Evolutionary conservation across 2,797 vertebrate genomes (phyloP).

Genomic region (Caiman crocodilus): DNA sequence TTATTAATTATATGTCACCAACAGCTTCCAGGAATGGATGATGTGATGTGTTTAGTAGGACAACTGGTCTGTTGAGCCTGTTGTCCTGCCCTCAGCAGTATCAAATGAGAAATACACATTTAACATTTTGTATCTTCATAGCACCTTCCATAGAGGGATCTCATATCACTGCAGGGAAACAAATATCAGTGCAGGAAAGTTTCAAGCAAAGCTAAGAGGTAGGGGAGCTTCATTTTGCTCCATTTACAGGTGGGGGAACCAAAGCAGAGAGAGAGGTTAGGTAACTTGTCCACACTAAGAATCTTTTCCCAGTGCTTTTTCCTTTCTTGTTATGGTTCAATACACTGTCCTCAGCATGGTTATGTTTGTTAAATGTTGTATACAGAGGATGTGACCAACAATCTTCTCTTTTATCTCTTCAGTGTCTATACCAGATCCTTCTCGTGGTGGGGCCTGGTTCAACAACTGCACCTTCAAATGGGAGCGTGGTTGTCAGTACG

Average conservation of each 20-base stretch:
- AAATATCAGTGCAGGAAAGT: background rate
- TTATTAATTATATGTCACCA: conserved; percentile 25
- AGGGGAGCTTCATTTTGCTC: background rate
- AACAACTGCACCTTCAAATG: conserved; percentile 70
- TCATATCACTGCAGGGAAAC: rapidly evolving
- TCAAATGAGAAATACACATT: background rate
- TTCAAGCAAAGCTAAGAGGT: background rate
- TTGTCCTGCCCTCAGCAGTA: conserved; percentile 24
- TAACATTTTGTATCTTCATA: conserved; percentile 45
- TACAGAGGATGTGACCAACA: too few species aligned
- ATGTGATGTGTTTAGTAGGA: conserved; percentile 27
- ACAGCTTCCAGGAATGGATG: conserved; percentile 29
- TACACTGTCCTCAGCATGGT: too few species aligned
- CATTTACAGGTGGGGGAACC: conserved; percentile 12
- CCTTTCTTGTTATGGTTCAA: too few species aligned
- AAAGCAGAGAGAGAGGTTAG: background rate
- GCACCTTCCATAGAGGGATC: background rate
- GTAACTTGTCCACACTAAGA: background rate
- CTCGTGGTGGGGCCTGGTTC: conserved; percentile 30
- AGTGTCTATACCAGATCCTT: conserved; percentile 79
- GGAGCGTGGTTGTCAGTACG: conserved; percentile 77
- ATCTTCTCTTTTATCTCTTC: background rate
- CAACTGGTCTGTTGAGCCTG: conserved; percentile 16
- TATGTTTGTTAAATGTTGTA: too few species aligned
- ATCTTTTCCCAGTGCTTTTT: too few species aligned